Conservation (phyloP, 2,113 vertebrate species). For the Phocoena phocoena region DNA sequence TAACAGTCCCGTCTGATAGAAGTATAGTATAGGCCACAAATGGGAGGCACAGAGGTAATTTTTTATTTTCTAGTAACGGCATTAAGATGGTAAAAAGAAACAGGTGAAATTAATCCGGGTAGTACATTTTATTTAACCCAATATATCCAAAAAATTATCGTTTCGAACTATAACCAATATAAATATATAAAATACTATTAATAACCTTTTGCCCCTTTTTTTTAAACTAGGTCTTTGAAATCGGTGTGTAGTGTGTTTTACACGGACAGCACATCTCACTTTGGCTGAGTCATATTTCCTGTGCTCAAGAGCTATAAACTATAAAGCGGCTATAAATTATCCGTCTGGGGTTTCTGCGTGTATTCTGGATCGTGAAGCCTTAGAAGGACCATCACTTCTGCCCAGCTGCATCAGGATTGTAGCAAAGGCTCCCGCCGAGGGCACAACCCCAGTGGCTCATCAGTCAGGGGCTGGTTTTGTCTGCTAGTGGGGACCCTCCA, state of each 20-base stretch:
- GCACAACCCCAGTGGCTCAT: background rate
- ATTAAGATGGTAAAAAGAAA: background rate
- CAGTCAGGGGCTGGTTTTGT: fast-evolving
- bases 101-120: background rate
- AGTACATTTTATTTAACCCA: background rate
- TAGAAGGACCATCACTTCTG: background rate
- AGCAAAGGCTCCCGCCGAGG: background rate
- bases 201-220: background rate
- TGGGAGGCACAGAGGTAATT: background rate
- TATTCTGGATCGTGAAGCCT: fast-evolving
- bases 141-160: background rate
- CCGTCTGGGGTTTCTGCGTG: fast-evolving
- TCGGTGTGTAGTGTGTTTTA: background rate
- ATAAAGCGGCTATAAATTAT: background rate
- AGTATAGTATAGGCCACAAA: too few relatives aligned
- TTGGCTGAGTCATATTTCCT: background rate
- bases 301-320: background rate
- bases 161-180: background rate
- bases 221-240: background rate
- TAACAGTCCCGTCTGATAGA: fast-evolving
- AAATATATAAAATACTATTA: background rate
- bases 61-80: background rate
- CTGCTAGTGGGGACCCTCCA: background rate
- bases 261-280: fast-evolving
- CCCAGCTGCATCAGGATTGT: background rate